Conservation (phyloP, 2,888 invertebrate species). For the Erynnis tages region DNA sequence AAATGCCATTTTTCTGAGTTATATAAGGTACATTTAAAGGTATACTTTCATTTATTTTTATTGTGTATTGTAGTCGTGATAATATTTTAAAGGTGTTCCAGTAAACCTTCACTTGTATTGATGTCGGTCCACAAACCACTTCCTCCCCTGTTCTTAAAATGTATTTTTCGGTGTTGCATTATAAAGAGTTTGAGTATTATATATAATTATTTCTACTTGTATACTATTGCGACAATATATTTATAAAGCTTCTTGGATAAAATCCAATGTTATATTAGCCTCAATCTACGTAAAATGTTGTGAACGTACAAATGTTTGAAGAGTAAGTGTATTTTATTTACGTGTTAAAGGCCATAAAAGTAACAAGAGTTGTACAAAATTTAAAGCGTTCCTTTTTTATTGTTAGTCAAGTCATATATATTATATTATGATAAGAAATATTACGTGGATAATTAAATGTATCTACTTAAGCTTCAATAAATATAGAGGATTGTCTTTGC, state of each 20-base stretch:
- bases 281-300: constrained; percentile 18
- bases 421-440: background rate
- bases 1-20: too few relatives aligned
- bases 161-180: background rate
- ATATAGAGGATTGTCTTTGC: constrained; percentile 11
- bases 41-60: too few relatives aligned
- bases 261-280: constrained; percentile 9
- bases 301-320: constrained; percentile 19
- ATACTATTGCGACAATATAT: background rate
- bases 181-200: background rate
- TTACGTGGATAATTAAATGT: background rate
- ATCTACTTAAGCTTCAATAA: constrained; percentile 13
- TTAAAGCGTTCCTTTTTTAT: constrained; percentile 4
- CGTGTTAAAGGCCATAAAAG: background rate
- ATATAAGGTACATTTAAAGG: too few relatives aligned
- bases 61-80: too few relatives aligned
- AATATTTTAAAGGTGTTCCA: background rate
- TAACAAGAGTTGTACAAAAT: constrained; percentile 12
- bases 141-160: background rate
- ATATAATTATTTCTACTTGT: too few relatives aligned
- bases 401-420: background rate
- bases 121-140: background rate
- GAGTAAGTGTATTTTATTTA: background rate
- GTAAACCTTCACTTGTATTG: background rate
- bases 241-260: constrained; percentile 11